phyloP scores from a whole-genome alignment of 2,113 vertebrate genomes.

The Benitochromis conjunctus region DNA sequence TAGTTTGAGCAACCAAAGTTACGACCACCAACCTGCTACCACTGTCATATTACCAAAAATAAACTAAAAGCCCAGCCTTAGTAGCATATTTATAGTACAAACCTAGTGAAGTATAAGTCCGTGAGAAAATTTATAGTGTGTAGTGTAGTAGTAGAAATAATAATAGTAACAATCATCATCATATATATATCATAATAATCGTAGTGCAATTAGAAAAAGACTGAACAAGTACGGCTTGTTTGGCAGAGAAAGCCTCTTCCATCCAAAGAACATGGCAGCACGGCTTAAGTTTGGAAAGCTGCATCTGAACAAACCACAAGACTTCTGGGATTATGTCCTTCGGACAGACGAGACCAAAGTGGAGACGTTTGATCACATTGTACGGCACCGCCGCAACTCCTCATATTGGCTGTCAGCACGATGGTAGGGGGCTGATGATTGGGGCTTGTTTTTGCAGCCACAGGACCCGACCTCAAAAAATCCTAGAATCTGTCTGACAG shows the following conservation, averaged over 20 bases:
- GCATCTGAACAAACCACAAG: background rate
- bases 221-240: background rate
- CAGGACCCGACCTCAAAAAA: rapidly evolving
- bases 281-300: background rate
- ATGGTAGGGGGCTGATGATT: background rate
- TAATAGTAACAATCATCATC: background rate
- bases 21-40: background rate
- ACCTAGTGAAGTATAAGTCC: background rate
- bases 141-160: background rate
- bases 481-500: background rate
- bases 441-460: background rate
- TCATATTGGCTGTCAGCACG: background rate
- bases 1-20: background rate
- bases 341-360: background rate
- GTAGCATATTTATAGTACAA: background rate
- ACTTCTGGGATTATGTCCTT: background rate
- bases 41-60: background rate
- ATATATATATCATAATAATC: background rate
- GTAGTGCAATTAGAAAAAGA: background rate
- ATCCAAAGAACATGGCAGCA: background rate
- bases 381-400: background rate
- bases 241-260: background rate
- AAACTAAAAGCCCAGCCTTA: background rate
- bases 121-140: background rate
- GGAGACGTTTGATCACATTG: background rate